These are phyloP conservation scores for Amblyopsis rosae DNA, from an alignment of 2,113 vertebrate species.

Conservation along the genomic window DNA sequence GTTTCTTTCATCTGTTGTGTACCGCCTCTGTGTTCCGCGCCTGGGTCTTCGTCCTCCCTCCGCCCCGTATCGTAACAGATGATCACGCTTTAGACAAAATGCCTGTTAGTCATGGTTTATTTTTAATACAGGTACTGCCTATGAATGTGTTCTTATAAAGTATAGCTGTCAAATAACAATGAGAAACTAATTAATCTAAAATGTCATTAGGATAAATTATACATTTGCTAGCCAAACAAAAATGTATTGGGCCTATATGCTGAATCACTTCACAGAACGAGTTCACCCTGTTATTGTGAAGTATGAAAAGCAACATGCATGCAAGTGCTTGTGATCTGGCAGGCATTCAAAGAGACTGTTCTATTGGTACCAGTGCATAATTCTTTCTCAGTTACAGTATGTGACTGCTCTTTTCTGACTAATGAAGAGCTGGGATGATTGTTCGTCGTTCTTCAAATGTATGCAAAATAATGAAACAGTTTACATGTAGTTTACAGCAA, in stretches of 20 bases:
- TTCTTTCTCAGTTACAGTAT: slow-evolving; percentile 17
- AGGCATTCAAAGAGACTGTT: slow-evolving; percentile 14
- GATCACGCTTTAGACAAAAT: neutral
- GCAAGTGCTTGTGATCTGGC: slow-evolving; percentile 14
- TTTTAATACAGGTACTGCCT: slow-evolving; percentile 15
- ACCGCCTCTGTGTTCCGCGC: no score
- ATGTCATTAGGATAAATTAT: slow-evolving; percentile 22
- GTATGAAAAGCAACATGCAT: slow-evolving; percentile 31
- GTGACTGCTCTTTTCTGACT: no score
- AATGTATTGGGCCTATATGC: neutral
- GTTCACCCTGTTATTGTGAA: slow-evolving; percentile 22
- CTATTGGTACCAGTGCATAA: slow-evolving; percentile 25
- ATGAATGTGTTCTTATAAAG: neutral
- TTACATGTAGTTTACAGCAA: no score
- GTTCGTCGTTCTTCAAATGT: neutral
- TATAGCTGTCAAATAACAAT: slow-evolving; percentile 19
- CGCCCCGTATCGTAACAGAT: no score
- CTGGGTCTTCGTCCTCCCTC: no score
- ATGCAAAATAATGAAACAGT: no score
- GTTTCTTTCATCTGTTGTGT: no score
- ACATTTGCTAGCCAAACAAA: slow-evolving; percentile 18
- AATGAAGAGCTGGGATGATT: no score
- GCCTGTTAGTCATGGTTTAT: neutral
- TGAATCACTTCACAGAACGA: slow-evolving; percentile 39
- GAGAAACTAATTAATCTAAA: slow-evolving; percentile 37